phyloP scores from a whole-genome alignment of 2,113 vertebrate species.

The Eurystomus gularis region DNA sequence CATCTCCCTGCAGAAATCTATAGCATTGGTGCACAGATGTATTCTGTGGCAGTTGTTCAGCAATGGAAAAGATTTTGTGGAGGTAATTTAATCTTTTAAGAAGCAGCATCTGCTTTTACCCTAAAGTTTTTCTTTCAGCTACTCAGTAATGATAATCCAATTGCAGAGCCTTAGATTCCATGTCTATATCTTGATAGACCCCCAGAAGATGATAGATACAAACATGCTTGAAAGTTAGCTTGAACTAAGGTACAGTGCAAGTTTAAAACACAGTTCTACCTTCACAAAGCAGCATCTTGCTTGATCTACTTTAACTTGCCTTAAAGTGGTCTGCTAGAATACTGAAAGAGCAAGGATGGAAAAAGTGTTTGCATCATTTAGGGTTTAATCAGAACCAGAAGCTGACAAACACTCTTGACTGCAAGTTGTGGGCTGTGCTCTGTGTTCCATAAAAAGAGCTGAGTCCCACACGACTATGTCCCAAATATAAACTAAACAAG shows the following conservation, averaged over 20 bases:
- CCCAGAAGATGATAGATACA: neutral
- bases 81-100: neutral
- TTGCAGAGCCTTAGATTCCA: neutral
- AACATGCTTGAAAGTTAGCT: neutral
- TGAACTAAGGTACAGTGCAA: neutral
- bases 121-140: neutral
- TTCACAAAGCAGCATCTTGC: neutral
- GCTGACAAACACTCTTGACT: neutral
- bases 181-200: neutral
- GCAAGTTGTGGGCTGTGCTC: neutral
- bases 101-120: neutral
- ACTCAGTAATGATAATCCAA: neutral
- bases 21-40: neutral
- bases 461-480: neutral
- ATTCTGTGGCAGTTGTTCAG: neutral
- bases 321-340: neutral
- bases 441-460: neutral
- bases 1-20: neutral
- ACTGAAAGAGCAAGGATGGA: neutral
- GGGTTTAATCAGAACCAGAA: slow-evolving; percentile 17
- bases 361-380: neutral
- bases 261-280: neutral
- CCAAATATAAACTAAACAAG: neutral
- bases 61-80: neutral
- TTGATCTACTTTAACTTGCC: neutral